Base-by-base conservation (phyloP, 1,140 invertebrate genomes). In the Agrypnia vestita region DNA sequence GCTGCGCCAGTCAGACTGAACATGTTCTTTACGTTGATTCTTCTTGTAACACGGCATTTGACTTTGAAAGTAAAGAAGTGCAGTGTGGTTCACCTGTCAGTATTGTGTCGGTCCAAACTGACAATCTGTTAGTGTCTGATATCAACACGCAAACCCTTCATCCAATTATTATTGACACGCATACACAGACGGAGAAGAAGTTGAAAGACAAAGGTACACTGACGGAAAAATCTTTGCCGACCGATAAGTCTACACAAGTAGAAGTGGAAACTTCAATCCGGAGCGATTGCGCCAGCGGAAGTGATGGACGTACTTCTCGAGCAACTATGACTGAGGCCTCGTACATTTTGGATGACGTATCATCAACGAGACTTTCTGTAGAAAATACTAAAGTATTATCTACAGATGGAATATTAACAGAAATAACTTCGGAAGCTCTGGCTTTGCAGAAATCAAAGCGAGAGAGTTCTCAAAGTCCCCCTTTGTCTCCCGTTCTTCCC, bases 1-100 rank as follows among this genome's bases (percentile, higher is more conserved):
- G 85, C 84, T 83, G 87, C 83, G 87, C 87, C 51, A 86, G 84
- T 84, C 89, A 89, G 84, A 89, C 88, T 64, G 86, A 90, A 71
- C 78, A 84, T n/a, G 79, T 90, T 69, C 82, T 89, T 83, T 83
- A 83, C 43, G 84, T 87, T 67, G 88, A 90, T 83, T 84, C 85
- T 43, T 84, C 82, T 53, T 86, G 84, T n/a, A 86, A 88, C 53
- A 90, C 88, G 47, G 85, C 79, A 77, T 87, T 86, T 84, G 85
- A 88, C 59, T 88, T 85, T 19, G 77, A 87, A 74, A 86, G 87
- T 80, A 86, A 85, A 47, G 85, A 83, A 44, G 82, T 86, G 76
- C 89, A 89, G 83, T 85, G 85, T 64, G 21, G 17, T 56, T 44
- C 25, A 21, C 47, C 12, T 61, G 47, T 59, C 19, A 71, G 84